Evolutionary conservation across 2,113 vertebrate genomes (phyloP), one percentile per base, ranked within the genome.

Genomic region (Crotalus horridus): DNA sequence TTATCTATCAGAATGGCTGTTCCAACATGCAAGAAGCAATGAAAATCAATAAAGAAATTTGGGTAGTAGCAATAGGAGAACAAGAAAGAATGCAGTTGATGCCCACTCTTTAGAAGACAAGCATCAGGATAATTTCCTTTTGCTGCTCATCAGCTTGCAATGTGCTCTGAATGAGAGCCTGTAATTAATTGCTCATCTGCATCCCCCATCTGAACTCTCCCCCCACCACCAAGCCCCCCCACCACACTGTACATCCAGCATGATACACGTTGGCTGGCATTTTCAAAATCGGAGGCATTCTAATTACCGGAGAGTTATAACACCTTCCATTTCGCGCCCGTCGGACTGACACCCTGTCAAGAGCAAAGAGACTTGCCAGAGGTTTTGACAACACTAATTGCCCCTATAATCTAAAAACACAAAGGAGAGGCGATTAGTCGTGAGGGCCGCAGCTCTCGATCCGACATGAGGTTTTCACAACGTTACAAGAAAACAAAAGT

Each of bases 371-470:
- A 97, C 96, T 96, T 97, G 97, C 97, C 97, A 97, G 97, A 96
- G 97, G 97, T 97, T 97, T 97, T 97, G 97, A 97, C 97, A 97
- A 97, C 97, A 96, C 96, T 97, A 97, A 97, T 97, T 97, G 97
- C 97, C 97, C 97, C 97, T 97, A 97, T 97, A 97, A 97, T 97
- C 97, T 97, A 97, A 97, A 96, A 97, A 97, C 97, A 97, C 97
- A 97, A 97, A 97, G 96, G 97, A 97, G 97, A 97, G 96, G 97
- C 97, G 97, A 97, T 97, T 96, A 97, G 97, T 97, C 93, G 95
- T 96, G 97, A 97, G 96, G 97, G 96, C 96, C 96, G 95, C 95
- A 96, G 97, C 96, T 97, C 96, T 97, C 95, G 96, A 97, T 97
- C 96, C 97, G 96, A 97, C 97, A 96, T 93, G 95, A 97, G 97